Evolutionary conservation across 2,888 invertebrate genomes (phyloP).

Genomic region (Phragmatobia fuliginosa): DNA sequence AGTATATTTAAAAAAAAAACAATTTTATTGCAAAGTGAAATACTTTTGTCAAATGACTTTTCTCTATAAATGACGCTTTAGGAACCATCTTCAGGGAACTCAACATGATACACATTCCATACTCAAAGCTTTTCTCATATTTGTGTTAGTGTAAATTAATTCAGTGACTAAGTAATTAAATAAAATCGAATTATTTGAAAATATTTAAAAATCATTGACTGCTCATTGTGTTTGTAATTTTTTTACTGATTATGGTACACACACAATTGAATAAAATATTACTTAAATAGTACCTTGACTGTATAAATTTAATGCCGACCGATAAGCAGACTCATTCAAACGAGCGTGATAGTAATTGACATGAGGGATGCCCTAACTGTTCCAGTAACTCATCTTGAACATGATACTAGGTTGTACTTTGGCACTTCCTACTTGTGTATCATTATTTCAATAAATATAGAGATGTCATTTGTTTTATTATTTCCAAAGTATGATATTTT

Average conservation of each 20-base stretch:
- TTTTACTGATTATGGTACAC: neutral
- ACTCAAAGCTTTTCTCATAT: neutral
- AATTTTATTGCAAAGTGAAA: neutral
- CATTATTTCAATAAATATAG: conserved; percentile 22
- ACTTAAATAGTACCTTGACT: neutral
- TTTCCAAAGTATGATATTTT: conserved; percentile 21
- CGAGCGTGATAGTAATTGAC: neutral
- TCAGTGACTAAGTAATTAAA: neutral
- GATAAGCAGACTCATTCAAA: neutral
- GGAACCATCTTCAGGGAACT: neutral
- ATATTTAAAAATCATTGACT: neutral
- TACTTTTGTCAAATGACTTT: neutral
- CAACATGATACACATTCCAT: neutral
- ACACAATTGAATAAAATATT: neutral
- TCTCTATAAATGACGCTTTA: neutral
- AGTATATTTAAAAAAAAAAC: neutral
- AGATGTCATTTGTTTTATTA: conserved; percentile 22
- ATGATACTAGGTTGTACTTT: conserved; percentile 10
- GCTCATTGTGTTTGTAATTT: neutral
- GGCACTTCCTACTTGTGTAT: conserved; percentile 19
- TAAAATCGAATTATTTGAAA: neutral
- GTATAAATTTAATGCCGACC: neutral
- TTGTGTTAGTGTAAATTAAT: no score
- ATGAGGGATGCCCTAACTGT: conserved; percentile 2
- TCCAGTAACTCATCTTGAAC: conserved; percentile 18